Evolutionary conservation across 2,888 invertebrate genomes (phyloP).

Genomic region (Xanthorhoe spadicearia): DNA sequence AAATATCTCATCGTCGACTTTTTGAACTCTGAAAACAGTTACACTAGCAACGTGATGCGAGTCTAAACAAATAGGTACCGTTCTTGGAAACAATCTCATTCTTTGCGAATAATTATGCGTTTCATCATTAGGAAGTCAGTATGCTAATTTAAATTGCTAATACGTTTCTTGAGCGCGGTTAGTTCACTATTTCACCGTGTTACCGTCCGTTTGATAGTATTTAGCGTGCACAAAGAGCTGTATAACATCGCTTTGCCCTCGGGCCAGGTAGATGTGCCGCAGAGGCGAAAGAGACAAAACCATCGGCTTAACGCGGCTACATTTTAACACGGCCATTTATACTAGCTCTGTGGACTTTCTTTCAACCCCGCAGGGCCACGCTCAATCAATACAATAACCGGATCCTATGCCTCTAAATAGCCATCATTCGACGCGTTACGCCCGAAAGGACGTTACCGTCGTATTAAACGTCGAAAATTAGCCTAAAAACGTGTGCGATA

Average conservation of each 20-base stretch:
- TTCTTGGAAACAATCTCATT: conserved; percentile 29
- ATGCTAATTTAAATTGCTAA: conserved; percentile 41
- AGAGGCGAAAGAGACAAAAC: conserved; percentile 69
- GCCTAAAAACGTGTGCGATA: conserved; percentile 81
- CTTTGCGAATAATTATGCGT: conserved; percentile 24
- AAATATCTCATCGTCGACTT: conserved; percentile 22
- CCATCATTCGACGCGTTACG: conserved; percentile 46
- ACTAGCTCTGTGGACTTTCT: conserved; percentile 60
- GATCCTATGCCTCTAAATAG: conserved; percentile 47
- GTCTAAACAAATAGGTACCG: conserved; percentile 21
- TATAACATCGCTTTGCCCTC: conserved; percentile 35
- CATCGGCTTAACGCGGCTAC: conserved; percentile 59
- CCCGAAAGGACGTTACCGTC: conserved; percentile 63
- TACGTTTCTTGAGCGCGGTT: conserved; percentile 34
- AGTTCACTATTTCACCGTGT: conserved; percentile 34
- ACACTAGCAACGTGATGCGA: conserved; percentile 2
- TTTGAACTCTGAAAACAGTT: conserved; percentile 13
- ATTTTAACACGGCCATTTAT: conserved; percentile 67
- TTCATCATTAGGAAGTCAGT: conserved; percentile 35
- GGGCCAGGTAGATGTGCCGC: conserved; percentile 53
- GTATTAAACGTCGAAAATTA: conserved; percentile 78
- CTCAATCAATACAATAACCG: conserved; percentile 76
- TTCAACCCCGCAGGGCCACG: conserved; percentile 53
- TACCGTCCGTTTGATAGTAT: conserved; percentile 43
- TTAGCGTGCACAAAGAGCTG: conserved; percentile 41